Base-by-base conservation (phyloP, 1,140 invertebrate species). In the Aphelinus certus region DNA sequence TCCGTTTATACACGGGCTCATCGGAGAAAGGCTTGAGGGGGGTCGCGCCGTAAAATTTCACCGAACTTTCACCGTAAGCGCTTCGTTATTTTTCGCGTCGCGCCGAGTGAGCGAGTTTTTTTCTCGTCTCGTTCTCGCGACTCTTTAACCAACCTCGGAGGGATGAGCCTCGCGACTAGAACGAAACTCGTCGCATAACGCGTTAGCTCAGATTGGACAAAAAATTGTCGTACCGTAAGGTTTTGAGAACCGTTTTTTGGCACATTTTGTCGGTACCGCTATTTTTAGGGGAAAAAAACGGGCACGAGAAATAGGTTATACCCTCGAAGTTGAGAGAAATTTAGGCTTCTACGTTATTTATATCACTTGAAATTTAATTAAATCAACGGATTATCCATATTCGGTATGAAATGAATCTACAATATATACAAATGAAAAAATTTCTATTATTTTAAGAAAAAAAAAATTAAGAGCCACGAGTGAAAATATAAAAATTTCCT, bases 201-300 rank as follows among this genome's bases (percentile, higher is more conserved):
- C 72, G 75, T 61, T 4, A 73, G 10, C 49, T 47, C 43, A 64
- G 2, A 53, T 46, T 45, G 6, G 46, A 7, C 64, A 73, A 79
- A 79, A 77, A 77, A 46, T 60, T 48, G 58, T 73, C 45, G 60
- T 76, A 77, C 78, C 26, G 26, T 26, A 73, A 57, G 3, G 46
- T 60, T 45, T 56, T 66, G 58, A 68, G 57, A 71, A 71, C 73
- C 75, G 78, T 71, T 61, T 26, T 64, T 73, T 60, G n/a, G 46
- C n/a, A 10, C 55, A 48, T 49, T 55, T 63, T 49, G 45, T 51
- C 4, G 45, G 9, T 45, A 7, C 43, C 42, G 60, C 56, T 71
- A 71, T 4, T 48, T 7, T 45, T 71, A 4, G 6, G 1, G n/a
- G 53, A 70, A 53, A 49, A 61, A 70, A 70, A 26, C 26, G 26